Conservation (phyloP, 2,113 vertebrate species). For the Nematolebias whitei region DNA sequence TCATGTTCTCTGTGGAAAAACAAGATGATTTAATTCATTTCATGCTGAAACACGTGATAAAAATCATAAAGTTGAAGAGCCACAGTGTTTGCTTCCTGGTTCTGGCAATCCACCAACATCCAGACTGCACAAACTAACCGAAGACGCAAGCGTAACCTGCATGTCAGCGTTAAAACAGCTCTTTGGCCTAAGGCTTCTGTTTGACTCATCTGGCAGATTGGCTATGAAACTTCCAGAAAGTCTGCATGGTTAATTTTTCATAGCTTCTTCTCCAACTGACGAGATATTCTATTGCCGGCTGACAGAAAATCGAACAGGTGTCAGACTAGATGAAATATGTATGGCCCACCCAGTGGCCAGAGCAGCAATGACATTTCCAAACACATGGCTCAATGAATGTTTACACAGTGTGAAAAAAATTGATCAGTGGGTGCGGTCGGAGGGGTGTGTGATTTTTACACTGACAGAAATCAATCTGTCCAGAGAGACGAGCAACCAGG, state of each 20-base stretch:
- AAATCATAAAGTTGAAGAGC: not conserved
- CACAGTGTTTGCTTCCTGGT: not conserved
- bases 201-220: conserved; percentile 59
- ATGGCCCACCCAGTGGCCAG: conserved; percentile 72
- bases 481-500: conserved; percentile 46
- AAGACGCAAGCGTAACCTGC: conserved; percentile 14
- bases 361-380: conserved; percentile 78
- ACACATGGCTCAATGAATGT: conserved; percentile 77
- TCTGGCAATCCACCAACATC: not conserved
- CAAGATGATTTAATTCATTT: conserved; percentile 9
- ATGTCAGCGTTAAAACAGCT: conserved; percentile 20
- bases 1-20: conserved; percentile 91
- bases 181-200: conserved; percentile 27
- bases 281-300: conserved; percentile 30
- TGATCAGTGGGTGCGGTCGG: conserved; percentile 66
- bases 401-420: conserved; percentile 78
- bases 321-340: conserved; percentile 77
- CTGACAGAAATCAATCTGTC: conserved; percentile 73
- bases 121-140: not conserved
- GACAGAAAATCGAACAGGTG: conserved; percentile 79
- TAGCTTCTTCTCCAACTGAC: conserved; percentile 49
- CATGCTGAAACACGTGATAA: not conserved
- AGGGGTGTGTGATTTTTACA: conserved; percentile 40
- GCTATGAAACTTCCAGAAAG: conserved; percentile 75
- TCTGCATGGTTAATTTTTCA: conserved; percentile 73